Evolutionary conservation across 2,888 invertebrate genomes (phyloP).

Genomic region (Synergus gifuensis): DNA sequence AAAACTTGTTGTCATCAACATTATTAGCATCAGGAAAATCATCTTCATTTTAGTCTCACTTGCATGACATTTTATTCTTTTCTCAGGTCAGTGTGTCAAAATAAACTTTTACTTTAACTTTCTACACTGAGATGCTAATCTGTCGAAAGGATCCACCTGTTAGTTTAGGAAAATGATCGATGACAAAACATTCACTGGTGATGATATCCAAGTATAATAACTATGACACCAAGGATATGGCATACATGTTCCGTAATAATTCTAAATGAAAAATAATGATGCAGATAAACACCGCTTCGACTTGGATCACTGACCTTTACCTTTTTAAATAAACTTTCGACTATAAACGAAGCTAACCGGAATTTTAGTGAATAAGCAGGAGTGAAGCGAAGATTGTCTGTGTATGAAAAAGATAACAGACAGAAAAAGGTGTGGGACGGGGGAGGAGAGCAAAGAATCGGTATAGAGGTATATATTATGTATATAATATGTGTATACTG

Average conservation of each 20-base stretch:
- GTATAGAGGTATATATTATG: slow-evolving; percentile 7
- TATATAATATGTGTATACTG: background rate
- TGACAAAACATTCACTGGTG: background rate
- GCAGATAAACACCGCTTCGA: background rate
- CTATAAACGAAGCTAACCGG: slow-evolving; percentile 27
- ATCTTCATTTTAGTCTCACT: background rate
- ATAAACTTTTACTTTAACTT: no score
- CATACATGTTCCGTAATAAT: background rate
- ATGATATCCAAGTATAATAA: background rate
- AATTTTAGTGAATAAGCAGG: slow-evolving; percentile 8
- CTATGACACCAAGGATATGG: no score
- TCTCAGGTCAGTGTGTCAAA: background rate
- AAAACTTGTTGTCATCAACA: background rate
- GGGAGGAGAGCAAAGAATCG: slow-evolving; percentile 26
- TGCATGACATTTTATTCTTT: background rate
- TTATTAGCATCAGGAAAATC: background rate
- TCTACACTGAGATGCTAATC: no score
- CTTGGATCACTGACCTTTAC: background rate
- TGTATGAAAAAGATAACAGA: slow-evolving; percentile 11
- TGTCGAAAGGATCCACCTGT: no score
- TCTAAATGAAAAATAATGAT: background rate
- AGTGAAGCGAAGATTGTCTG: slow-evolving; percentile 29
- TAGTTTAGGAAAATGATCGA: background rate
- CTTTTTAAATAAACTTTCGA: background rate
- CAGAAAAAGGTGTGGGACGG: slow-evolving; percentile 29